phyloP scores from a whole-genome alignment of 2,113 vertebrate genomes.

The Myotis yumanensis region DNA sequence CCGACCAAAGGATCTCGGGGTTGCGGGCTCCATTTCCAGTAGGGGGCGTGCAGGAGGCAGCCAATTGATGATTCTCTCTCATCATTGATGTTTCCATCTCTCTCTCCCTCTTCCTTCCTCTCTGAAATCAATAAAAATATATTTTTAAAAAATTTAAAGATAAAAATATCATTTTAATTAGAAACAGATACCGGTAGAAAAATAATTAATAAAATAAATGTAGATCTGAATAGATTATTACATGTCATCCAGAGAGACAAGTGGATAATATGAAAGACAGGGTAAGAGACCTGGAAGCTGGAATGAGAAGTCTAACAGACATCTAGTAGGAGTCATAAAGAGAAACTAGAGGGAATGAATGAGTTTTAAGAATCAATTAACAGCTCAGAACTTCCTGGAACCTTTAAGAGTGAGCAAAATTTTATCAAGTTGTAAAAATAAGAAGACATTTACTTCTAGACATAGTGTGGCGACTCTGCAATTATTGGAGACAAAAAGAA shows the following conservation, averaged over 20 bases:
- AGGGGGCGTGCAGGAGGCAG: too few relatives aligned
- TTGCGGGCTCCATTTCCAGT: too few relatives aligned
- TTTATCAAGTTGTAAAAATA: not conserved
- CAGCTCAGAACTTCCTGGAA: conserved; percentile 11
- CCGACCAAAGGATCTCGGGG: too few relatives aligned
- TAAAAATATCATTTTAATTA: conserved; percentile 31
- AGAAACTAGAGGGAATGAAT: not conserved
- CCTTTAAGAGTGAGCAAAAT: not conserved
- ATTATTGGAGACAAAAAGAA: not conserved
- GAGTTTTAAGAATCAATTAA: not conserved
- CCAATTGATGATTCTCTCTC: too few relatives aligned
- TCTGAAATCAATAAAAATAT: too few relatives aligned
- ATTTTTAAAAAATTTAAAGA: not conserved
- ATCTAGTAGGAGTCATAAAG: not conserved
- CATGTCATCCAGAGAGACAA: not conserved
- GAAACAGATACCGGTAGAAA: not conserved
- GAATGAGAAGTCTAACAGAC: not conserved
- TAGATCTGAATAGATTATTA: not conserved
- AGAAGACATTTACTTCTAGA: not conserved
- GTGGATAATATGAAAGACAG: not conserved
- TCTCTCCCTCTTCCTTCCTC: too few relatives aligned
- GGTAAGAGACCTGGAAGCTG: not conserved
- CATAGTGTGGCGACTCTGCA: not conserved
- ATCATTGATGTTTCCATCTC: too few relatives aligned
- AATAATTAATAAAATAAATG: not conserved